Base-by-base conservation (phyloP, 2,797 vertebrate genomes). In the Novumbra hubbsi region DNA sequence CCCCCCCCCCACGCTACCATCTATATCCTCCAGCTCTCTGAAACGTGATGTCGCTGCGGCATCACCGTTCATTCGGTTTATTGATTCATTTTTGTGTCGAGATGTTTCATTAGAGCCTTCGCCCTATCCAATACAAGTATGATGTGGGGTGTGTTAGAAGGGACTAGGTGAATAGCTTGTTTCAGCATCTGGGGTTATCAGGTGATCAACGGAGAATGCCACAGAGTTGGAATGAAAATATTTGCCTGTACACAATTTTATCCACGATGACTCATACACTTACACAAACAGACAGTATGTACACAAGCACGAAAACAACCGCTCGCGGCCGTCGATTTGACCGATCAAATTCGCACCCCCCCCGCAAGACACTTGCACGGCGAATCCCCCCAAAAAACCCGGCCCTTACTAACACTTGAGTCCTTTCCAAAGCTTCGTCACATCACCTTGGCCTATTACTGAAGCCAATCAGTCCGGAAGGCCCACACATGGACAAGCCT, bases 51-150 rank as follows among this genome's bases (percentile, higher is more conserved):
- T 24, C 5, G n/a, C 52, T 14, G 21, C 11, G n/a, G 21, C 55
- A 24, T 21, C n/a, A 11, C 78, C 78, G 79, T 73, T 78, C 80
- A 79, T 84, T 81, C 16, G 74, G 0, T 75, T 73, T 78, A 81
- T 72, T 80, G 79, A 85, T 19, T 72, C 81, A 83, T 72, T 32
- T 78, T 84, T 78, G 85, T 84, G 81, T 81, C 76, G 66, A 34
- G 49, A 72, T 83, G 76, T 86, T 86, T 86, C 82, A 79, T 91
- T 90, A 88, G 77, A 87, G 77, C 87, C 91, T 92, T 74, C 85
- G 80, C 81, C 78, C 87, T 92, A 88, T 92, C 92, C 92, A 91
- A 93, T 88, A 91, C 90, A 88, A 90, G 92, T 92, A 91, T 93
- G 2, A 65, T 92, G 90, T 94, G 24, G 62, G 5, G 62, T 2